phyloP scores from a whole-genome alignment of 35 echinoderm and acorn worm species.

The Strongylocentrotus purpuratus region DNA sequence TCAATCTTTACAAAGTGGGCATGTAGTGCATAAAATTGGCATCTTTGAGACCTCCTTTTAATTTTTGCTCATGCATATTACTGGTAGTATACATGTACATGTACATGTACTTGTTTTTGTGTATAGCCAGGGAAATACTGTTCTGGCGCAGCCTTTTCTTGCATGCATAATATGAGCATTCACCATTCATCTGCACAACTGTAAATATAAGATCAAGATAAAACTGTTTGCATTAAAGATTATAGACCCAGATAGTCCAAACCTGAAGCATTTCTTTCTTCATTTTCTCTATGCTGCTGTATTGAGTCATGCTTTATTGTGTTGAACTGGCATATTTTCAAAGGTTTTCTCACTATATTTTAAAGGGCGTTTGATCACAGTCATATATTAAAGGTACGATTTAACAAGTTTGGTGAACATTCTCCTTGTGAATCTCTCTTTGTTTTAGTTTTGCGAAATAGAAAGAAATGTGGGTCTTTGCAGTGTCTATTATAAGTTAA shows the following conservation, averaged over 20 bases:
- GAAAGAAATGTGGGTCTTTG: no score
- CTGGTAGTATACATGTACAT: not conserved
- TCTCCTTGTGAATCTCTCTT: no score
- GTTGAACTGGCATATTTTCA: slow-evolving; percentile 11
- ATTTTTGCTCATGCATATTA: no score
- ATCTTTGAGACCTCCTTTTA: no score
- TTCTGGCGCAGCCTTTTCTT: not conserved
- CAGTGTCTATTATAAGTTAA: no score
- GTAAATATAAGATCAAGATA: slow-evolving; percentile 37
- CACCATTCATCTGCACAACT: slow-evolving; percentile 1
- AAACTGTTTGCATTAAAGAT: slow-evolving; percentile 34
- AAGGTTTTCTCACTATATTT: not conserved
- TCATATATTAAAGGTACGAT: no score
- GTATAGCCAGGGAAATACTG: no score
- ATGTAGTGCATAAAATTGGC: no score
- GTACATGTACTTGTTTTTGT: not conserved
- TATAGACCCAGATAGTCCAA: slow-evolving; percentile 26
- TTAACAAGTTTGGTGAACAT: no score
- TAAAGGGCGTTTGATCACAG: not conserved
- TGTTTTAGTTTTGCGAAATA: no score
- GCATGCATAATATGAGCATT: not conserved
- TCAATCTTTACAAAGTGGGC: no score
- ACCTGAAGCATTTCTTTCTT: not conserved
- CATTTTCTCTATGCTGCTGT: not conserved
- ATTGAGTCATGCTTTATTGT: not conserved